Percentiles rank a stretch among this genome's conserved stretches.
These are phyloP conservation scores for Hydrolagus colliei DNA, from an alignment of 2,797 vertebrate species.

Conservation along the genomic window DNA sequence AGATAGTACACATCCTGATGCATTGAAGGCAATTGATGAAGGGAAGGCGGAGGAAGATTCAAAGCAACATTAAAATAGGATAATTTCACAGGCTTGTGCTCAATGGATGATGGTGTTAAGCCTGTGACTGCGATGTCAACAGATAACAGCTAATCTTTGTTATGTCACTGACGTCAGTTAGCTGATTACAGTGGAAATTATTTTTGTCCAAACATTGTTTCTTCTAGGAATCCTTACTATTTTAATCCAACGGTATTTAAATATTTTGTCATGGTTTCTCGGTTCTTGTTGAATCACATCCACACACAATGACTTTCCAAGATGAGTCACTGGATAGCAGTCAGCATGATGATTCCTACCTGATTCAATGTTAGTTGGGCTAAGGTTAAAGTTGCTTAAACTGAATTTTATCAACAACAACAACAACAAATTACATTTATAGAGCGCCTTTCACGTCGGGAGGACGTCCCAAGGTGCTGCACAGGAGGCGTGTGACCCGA, in stretches of 20 bases:
- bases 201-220: neutral
- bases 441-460: too few relatives aligned
- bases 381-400: too few relatives aligned
- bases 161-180: neutral
- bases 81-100: conserved; percentile 23
- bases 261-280: neutral
- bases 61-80: neutral
- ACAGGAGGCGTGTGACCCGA: too few relatives aligned
- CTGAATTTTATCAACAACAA: too few relatives aligned
- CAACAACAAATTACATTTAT: too few relatives aligned
- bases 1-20: neutral
- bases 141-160: neutral
- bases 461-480: too few relatives aligned
- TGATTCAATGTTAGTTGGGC: too few relatives aligned
- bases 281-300: neutral
- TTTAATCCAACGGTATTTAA: neutral
- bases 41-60: neutral
- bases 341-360: too few relatives aligned
- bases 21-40: neutral
- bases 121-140: neutral
- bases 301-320: too few relatives aligned
- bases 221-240: neutral
- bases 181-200: neutral
- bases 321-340: too few relatives aligned
- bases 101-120: neutral